Evolutionary conservation across 2,888 invertebrate species (phyloP), one percentile per base, ranked within the genome.

Genomic region (Caenorhabditis plicata): DNA sequence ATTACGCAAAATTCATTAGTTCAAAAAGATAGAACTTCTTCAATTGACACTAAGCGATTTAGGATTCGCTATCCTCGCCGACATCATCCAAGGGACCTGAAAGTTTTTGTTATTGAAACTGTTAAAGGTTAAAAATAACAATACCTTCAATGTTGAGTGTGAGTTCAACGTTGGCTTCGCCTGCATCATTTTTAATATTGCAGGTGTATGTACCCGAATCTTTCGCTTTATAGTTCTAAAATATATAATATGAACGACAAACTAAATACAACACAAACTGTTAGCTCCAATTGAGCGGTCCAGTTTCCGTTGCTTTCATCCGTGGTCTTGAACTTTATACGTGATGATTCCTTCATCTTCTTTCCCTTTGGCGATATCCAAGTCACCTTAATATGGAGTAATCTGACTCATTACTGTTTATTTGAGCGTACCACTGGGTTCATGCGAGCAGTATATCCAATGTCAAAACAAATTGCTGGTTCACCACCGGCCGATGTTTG

Each of bases 61-160:
- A 42, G 19, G 42, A 13, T 47, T 79, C 77, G 63, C 79, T 78
- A 57, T 67, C 77, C 39, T 78, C 78, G 42, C 73, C 77, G 40
- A 61, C 79, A 57, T 79, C 79, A 57, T 79, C 79, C 47, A 77
- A 65, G 33, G 79, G 79, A 46, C 78, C 77, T 76, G 56, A n/a
- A 63, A 66, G 27, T 15, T 31, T 7, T 7, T 8, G 9, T 36
- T 36, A 36, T 7, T 36, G 8, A 11, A 15, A 36, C 15, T 36
- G 7, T 33, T 55, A 19, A 51, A 15, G 36, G 11, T n/a, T 13
- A 11, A 20, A 15, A n/a, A 13, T 9, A 15, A 39, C 4, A 88
- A 87, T 85, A 92, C 92, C 93, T 88, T 94, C 93, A 85, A 96
- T 93, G 85, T 96, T 96, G 78, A 96, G 87, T 74, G 94, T 94